These are phyloP conservation scores for Cranoglanis bouderius DNA, from an alignment of 2,113 vertebrate species.

Conservation along the genomic window DNA sequence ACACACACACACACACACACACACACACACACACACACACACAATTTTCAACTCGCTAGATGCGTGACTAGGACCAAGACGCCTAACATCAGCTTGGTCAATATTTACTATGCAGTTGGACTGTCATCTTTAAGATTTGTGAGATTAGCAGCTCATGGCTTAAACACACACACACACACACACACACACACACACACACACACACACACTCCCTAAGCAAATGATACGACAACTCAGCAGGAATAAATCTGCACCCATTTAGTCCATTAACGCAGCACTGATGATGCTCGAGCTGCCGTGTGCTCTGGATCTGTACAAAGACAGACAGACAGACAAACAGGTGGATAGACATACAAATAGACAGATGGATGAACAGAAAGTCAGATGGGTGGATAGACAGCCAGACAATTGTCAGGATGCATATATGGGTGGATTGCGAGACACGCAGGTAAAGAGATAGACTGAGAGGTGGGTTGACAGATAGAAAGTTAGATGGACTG, in stretches of 20 bases:
- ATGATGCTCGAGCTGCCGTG: not conserved
- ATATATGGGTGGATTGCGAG: not conserved
- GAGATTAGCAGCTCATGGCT: constrained; percentile 31
- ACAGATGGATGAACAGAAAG: not conserved
- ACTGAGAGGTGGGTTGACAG: not conserved
- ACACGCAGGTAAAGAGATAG: too few relatives aligned
- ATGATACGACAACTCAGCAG: constrained; percentile 39
- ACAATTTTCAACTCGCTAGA: constrained; percentile 4
- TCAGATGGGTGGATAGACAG: not conserved
- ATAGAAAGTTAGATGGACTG: too few relatives aligned
- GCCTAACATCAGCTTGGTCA: constrained; percentile 58
- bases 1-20: not conserved
- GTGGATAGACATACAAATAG: not conserved
- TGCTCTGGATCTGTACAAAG: not conserved
- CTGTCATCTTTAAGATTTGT: constrained; percentile 44
- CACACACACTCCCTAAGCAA: constrained; percentile 56
- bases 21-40: not conserved
- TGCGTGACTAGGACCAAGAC: constrained; percentile 55
- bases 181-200: not conserved
- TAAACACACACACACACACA: constrained; percentile 61
- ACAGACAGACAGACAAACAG: not conserved
- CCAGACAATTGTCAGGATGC: too few relatives aligned
- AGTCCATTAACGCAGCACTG: not conserved
- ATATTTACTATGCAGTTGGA: constrained; percentile 68
- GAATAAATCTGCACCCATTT: not conserved